Evolutionary conservation across 2,113 vertebrate genomes (phyloP).

Genomic region (Hippocampus comes): DNA sequence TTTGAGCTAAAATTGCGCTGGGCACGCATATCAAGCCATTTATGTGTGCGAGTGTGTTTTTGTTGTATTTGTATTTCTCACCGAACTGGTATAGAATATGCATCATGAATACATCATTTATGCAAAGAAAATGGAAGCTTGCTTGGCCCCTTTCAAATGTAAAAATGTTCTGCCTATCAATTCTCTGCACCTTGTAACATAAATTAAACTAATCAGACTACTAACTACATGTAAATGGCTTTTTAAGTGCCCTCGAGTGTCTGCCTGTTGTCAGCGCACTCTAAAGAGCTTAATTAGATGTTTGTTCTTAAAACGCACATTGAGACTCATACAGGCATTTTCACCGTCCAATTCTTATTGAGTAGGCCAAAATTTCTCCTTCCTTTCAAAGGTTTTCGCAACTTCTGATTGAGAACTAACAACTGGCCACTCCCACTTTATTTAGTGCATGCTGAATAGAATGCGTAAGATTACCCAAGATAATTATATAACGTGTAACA

Average conservation of each 20-base stretch:
- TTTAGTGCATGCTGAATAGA: not conserved
- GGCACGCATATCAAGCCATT: not conserved
- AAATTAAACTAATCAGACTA: not conserved
- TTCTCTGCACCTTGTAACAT: not conserved
- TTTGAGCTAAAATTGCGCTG: no score
- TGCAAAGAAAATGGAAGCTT: not conserved
- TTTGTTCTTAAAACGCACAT: not conserved
- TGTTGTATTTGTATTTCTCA: slow-evolving; percentile 8
- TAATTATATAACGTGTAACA: not conserved
- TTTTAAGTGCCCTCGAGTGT: not conserved
- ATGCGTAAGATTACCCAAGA: not conserved
- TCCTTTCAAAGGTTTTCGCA: not conserved
- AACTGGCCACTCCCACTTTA: not conserved
- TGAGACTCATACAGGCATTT: not conserved
- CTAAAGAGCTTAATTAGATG: not conserved
- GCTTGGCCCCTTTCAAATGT: slow-evolving; percentile 16
- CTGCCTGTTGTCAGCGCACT: not conserved
- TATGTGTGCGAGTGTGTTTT: slow-evolving; percentile 16
- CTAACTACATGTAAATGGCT: not conserved
- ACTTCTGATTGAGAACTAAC: not conserved
- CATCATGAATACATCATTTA: slow-evolving; percentile 9
- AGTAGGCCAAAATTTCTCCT: not conserved
- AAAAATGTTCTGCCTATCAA: slow-evolving; percentile 12
- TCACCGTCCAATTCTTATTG: not conserved
- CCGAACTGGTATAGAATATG: not conserved